Conservation (phyloP, 2,888 invertebrate species). For the Drosophila multiciliata region DNA sequence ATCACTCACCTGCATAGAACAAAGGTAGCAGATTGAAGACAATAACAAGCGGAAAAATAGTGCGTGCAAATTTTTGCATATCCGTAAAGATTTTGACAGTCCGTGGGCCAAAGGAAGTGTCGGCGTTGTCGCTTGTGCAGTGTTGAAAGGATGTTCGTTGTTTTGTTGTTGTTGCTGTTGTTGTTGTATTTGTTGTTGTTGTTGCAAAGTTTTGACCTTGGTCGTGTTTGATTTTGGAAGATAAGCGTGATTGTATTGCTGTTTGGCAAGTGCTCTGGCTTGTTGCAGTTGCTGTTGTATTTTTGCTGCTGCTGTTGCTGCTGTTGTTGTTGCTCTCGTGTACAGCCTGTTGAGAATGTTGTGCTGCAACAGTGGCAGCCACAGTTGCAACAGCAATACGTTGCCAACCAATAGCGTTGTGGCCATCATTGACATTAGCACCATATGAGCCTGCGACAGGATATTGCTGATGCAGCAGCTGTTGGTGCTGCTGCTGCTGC, state of each 20-base stretch:
- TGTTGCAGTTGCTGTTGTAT: slow-evolving; percentile 12
- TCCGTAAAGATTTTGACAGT: slow-evolving; percentile 75
- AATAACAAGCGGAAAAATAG: slow-evolving; percentile 84
- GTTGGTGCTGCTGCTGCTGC: slow-evolving; percentile 10
- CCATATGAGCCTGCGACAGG: slow-evolving; percentile 58
- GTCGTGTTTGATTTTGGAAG: slow-evolving; percentile 76
- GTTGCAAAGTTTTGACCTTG: slow-evolving; percentile 50
- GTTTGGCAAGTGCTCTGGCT: slow-evolving; percentile 36
- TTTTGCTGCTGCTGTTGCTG: slow-evolving; percentile 13
- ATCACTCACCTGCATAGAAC: slow-evolving; percentile 85
- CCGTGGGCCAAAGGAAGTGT: slow-evolving; percentile 46
- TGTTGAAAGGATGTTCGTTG: slow-evolving; percentile 69
- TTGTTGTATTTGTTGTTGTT: slow-evolving; percentile 28
- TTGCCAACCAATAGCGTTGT: slow-evolving; percentile 52
- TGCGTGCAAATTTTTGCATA: slow-evolving; percentile 82
- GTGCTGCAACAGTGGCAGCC: slow-evolving; percentile 63
- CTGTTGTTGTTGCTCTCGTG: slow-evolving; percentile 13
- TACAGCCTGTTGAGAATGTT: slow-evolving; percentile 48
- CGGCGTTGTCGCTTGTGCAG: slow-evolving; percentile 47
- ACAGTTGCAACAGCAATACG: slow-evolving; percentile 44
- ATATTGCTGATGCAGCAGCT: slow-evolving; percentile 60
- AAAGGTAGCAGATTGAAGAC: slow-evolving; percentile 85
- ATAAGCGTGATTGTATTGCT: slow-evolving; percentile 79
- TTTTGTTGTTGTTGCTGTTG: slow-evolving; percentile 39
- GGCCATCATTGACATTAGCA: slow-evolving; percentile 55